Conservation (phyloP, 35 echinoderm and acorn worm genomes). For the Eucidaris tribuloides region DNA sequence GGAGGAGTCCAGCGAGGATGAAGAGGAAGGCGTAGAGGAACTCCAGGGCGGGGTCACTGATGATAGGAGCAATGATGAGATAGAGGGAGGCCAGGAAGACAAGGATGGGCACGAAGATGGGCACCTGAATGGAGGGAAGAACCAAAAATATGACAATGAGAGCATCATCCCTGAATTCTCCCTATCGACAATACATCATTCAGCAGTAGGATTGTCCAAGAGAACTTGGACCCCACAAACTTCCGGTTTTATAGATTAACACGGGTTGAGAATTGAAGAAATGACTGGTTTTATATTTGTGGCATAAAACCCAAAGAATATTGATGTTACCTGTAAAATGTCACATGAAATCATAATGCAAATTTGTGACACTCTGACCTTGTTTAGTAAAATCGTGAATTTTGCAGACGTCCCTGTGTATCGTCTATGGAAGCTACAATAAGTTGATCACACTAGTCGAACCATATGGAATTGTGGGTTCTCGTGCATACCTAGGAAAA, state of each 20-base stretch:
- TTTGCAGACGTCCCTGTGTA: no score
- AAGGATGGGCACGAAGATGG: constrained; percentile 75
- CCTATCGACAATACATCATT: not conserved
- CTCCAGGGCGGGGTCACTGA: constrained; percentile 74
- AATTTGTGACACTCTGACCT: no score
- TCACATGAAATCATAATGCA: no score
- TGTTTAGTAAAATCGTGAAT: no score
- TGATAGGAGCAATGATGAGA: constrained; percentile 85
- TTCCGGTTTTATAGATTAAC: not conserved
- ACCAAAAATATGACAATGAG: not conserved
- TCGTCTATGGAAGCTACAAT: no score
- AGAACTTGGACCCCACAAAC: not conserved
- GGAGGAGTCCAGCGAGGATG: constrained; percentile 73
- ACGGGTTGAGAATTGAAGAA: no score
- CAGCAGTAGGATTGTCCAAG: not conserved
- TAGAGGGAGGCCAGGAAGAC: constrained; percentile 75
- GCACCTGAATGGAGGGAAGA: constrained; percentile 45
- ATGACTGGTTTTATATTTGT: no score
- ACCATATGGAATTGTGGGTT: no score
- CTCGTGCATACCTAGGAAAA: no score
- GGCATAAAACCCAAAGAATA: no score
- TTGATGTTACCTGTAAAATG: no score
- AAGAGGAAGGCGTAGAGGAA: constrained; percentile 84
- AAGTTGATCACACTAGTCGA: no score
- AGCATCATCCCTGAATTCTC: not conserved